These are phyloP conservation scores for Opisthograptis luteolata DNA, from an alignment of 2,888 invertebrate genomes.

Conservation along the genomic window DNA sequence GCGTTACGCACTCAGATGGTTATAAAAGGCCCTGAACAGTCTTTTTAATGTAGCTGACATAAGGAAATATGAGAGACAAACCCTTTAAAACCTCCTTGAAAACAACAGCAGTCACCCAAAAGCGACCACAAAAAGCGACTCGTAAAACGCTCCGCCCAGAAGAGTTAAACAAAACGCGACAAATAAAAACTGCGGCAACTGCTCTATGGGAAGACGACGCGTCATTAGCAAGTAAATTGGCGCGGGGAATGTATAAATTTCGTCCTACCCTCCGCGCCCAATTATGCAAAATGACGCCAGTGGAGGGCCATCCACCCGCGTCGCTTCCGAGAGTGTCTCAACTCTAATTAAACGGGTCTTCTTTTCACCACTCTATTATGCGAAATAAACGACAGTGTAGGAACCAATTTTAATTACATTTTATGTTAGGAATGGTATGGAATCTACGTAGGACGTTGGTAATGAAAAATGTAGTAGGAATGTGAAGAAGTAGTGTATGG, in stretches of 20 bases:
- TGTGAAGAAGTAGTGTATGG: background rate
- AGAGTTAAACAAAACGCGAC: slow-evolving; percentile 56
- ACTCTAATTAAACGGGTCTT: slow-evolving; percentile 82
- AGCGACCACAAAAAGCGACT: slow-evolving; percentile 28
- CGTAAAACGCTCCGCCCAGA: slow-evolving; percentile 33
- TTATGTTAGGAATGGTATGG: slow-evolving; percentile 5
- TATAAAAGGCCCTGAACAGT: too few species aligned
- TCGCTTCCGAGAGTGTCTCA: slow-evolving; percentile 78
- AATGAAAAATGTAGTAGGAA: too few species aligned
- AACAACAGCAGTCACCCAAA: too few species aligned
- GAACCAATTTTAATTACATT: slow-evolving; percentile 51
- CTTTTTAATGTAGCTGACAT: too few species aligned
- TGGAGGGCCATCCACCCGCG: slow-evolving; percentile 78
- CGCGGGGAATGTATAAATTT: slow-evolving; percentile 81
- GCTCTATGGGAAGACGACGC: slow-evolving; percentile 73
- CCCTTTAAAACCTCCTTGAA: too few species aligned
- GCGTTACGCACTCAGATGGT: too few species aligned
- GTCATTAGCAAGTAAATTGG: slow-evolving; percentile 84
- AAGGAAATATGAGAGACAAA: too few species aligned
- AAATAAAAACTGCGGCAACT: slow-evolving; percentile 38
- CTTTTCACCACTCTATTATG: slow-evolving; percentile 82
- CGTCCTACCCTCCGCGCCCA: slow-evolving; percentile 79
- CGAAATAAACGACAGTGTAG: slow-evolving; percentile 75
- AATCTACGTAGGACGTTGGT: too few species aligned
- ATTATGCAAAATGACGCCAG: slow-evolving; percentile 84